Evolutionary conservation across 2,888 invertebrate genomes (phyloP).

Genomic region (Reticulitermes lucifugus): DNA sequence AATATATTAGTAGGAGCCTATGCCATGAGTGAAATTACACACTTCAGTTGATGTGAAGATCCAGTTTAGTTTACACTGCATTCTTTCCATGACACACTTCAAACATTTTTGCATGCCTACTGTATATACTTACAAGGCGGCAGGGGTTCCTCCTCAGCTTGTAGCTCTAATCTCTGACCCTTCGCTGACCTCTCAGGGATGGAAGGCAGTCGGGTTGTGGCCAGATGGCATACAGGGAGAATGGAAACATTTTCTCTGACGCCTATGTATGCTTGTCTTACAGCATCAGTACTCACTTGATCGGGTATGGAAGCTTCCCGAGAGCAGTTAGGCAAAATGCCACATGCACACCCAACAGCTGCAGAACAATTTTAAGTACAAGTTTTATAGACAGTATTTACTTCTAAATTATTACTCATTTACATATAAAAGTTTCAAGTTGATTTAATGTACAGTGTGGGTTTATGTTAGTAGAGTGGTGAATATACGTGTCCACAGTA

Average conservation of each 20-base stretch:
- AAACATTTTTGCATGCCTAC: neutral
- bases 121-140: conserved; percentile 77
- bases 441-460: too few species aligned
- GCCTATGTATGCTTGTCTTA: conserved; percentile 23
- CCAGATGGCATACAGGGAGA: conserved; percentile 75
- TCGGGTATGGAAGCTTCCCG: neutral
- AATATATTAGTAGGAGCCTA: too few species aligned
- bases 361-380: neutral
- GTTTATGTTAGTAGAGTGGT: too few species aligned
- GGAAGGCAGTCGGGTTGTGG: conserved; percentile 82
- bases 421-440: too few species aligned
- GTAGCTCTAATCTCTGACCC: conserved; percentile 69
- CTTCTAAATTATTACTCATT: too few species aligned
- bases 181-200: conserved; percentile 79
- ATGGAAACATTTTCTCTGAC: conserved; percentile 46
- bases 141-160: conserved; percentile 78
- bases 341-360: conserved; percentile 18
- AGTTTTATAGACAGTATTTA: too few species aligned
- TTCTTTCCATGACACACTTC: too few species aligned
- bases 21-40: too few species aligned
- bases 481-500: too few species aligned
- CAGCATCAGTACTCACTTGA: conserved; percentile 29
- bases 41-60: too few species aligned
- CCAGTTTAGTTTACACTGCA: too few species aligned
- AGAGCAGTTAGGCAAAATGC: neutral